A percentile compares a stretch with the other conserved stretches of the same genome.
phyloP scores from a whole-genome alignment of 1,140 invertebrate genomes.

The Yoshiicerus persimilis region DNA sequence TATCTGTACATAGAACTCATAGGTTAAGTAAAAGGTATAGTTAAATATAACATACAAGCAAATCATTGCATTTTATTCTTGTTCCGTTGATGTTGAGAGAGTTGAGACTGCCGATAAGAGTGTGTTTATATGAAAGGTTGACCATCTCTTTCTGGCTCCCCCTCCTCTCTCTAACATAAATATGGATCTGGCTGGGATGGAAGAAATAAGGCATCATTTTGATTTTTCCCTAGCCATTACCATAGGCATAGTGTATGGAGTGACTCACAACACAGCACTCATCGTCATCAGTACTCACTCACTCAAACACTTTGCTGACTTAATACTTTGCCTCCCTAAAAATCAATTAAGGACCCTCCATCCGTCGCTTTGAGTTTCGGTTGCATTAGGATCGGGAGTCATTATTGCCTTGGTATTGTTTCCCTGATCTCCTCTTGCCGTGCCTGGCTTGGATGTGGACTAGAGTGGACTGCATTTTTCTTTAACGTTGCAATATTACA shows the following conservation, averaged over 20 bases:
- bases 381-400: background rate
- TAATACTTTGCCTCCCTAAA: slow-evolving; percentile 9
- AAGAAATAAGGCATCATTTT: background rate
- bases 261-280: background rate
- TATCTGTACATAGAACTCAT: background rate
- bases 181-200: background rate
- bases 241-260: background rate
- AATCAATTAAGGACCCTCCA: slow-evolving; percentile 16
- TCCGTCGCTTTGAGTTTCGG: background rate
- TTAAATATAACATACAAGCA: background rate
- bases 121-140: background rate
- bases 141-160: background rate
- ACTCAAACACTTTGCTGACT: background rate
- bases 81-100: background rate
- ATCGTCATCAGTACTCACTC: background rate
- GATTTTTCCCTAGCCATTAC: background rate
- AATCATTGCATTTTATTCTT: background rate
- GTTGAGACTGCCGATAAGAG: background rate
- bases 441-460: too few relatives aligned
- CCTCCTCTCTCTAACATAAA: background rate
- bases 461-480: background rate
- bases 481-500: background rate
- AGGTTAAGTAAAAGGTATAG: background rate
- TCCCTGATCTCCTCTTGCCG: background rate
- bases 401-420: background rate